Conservation (phyloP, 2,113 vertebrate species). For the Anoura caudifer region DNA sequence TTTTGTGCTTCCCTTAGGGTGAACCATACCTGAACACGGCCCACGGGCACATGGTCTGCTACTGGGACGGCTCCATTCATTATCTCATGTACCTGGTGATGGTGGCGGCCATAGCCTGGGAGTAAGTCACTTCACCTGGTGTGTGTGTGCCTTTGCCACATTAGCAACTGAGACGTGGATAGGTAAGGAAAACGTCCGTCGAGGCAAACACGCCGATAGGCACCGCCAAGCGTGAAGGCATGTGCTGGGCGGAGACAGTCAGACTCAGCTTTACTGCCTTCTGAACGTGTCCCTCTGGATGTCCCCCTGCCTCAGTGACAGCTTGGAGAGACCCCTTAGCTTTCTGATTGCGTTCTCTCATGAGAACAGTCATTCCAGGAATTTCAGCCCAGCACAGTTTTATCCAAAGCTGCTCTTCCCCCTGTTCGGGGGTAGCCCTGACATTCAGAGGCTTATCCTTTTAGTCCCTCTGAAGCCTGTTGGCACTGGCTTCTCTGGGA, state of each 20-base stretch:
- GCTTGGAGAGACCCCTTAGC: not conserved
- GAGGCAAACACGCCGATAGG: not conserved
- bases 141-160: too few relatives aligned
- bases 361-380: not conserved
- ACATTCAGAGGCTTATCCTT: not conserved
- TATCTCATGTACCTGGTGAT: conserved; percentile 97
- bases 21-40: conserved; percentile 93
- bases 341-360: not conserved
- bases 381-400: not conserved
- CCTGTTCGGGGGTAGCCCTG: not conserved
- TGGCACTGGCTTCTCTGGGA: not conserved
- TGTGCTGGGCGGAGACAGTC: rapidly evolving
- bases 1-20: conserved; percentile 73
- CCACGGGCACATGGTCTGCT: conserved; percentile 93
- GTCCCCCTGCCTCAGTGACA: not conserved
- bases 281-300: not conserved
- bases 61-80: conserved; percentile 95
- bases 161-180: not conserved
- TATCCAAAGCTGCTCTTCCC: not conserved
- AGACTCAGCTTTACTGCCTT: not conserved
- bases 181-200: not conserved
- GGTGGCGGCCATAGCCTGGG: conserved; percentile 96
- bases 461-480: not conserved
- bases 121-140: conserved; percentile 81
- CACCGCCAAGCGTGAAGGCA: rapidly evolving